A percentile compares a stretch with the other conserved stretches of the same genome.
These are phyloP conservation scores for Anhinga anhinga DNA, from an alignment of 2,113 vertebrate genomes.

Conservation along the genomic window DNA sequence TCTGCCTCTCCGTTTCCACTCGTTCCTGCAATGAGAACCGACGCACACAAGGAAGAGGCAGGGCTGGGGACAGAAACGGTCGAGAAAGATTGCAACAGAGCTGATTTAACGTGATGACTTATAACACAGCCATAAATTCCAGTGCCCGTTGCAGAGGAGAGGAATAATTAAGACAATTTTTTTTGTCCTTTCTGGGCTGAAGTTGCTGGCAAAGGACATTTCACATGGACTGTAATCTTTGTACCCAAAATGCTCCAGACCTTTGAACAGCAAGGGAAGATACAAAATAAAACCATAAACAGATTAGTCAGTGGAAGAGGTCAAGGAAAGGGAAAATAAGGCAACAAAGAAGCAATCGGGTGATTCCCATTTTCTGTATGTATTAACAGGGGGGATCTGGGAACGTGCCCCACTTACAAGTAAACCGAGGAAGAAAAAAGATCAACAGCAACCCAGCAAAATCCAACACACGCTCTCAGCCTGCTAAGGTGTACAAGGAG, in stretches of 20 bases:
- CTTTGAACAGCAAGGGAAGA: not conserved
- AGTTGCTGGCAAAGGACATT: not conserved
- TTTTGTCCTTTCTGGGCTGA: rapidly evolving
- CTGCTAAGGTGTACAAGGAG: not conserved
- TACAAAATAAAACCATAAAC: not conserved
- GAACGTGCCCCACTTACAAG: rapidly evolving
- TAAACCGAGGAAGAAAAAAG: not conserved
- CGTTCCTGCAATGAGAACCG: not conserved
- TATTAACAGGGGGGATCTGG: rapidly evolving
- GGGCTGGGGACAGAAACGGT: not conserved
- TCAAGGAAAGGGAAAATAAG: not conserved
- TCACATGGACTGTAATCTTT: not conserved
- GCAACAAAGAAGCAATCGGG: rapidly evolving
- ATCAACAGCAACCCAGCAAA: rapidly evolving
- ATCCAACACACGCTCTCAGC: not conserved
- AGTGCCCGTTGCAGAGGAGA: no score
- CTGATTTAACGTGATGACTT: not conserved
- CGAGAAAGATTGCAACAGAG: no score
- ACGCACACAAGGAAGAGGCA: rapidly evolving
- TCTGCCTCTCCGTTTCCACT: constrained; percentile 35
- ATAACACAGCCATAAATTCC: not conserved
- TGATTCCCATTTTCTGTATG: rapidly evolving
- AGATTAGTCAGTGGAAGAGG: rapidly evolving
- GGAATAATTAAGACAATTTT: no score
- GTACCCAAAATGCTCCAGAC: not conserved